Base-by-base conservation (phyloP, 1,140 invertebrate species). In the Pseudachorutes palmiensis region DNA sequence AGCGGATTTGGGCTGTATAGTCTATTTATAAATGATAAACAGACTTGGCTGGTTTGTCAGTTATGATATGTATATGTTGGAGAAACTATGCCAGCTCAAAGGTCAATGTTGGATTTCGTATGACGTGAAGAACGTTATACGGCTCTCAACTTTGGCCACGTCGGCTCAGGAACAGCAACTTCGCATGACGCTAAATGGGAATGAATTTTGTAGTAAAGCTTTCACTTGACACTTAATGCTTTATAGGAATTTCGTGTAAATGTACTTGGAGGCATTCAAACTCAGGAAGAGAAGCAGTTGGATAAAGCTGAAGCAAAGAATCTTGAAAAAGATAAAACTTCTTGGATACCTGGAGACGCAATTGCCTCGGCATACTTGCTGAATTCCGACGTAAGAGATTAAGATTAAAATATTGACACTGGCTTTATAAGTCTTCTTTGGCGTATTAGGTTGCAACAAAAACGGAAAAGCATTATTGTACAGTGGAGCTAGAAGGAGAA, bases 231-330 rank as follows among this genome's bases (percentile, higher is more conserved):
- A n/a, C n/a, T n/a, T n/a, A n/a, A n/a, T n/a, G n/a, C n/a, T 16
- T 36, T 30, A 14, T 33, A 66, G 65, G 58, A 61, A 12, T 66
- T 51, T 33, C n/a, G 65, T 12, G 22, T 29, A 24, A 45, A 59
- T 3, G 55, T 60, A 9, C 26, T 66, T 9, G 65, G 65, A 60
- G n/a, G 28, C 45, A 60, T 66, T 3, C 14, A 36, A 19, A 58
- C 65, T 33, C 55, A 29, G 45, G 51, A 59, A 33, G 55, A 30
- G 5, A 24, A 26, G 3, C 33, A 59, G 32, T 28, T 66, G 1
- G 58, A 66, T 31, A n/a, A 12, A 26, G 36, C 58, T 26, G 65
- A 66, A 41, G 33, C 12, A 33, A 60, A 48, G 19, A 9, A 12
- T 9, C 36, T 45, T 45, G 36, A 45, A 45, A 45, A 45, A 45